phyloP scores from a whole-genome alignment of 2,888 invertebrate species.

The Incurvaria masculella region DNA sequence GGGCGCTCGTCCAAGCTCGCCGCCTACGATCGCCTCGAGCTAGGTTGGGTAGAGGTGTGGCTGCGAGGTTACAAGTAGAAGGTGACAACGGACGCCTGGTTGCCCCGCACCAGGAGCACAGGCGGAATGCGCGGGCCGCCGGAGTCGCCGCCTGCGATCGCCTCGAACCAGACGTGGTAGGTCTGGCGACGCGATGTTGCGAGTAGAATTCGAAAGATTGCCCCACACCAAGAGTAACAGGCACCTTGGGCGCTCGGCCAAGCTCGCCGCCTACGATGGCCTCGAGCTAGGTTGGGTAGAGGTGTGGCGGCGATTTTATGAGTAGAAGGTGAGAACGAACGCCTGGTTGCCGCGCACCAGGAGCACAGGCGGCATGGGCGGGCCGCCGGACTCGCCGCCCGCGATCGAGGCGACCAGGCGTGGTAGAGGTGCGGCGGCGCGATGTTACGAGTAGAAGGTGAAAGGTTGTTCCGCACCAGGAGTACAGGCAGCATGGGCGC shows the following conservation, averaged over 20 bases:
- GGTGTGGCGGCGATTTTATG: no score
- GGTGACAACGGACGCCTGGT: no score
- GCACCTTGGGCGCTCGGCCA: conserved; percentile 68
- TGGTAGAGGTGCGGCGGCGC: conserved; percentile 87
- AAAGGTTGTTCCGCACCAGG: no score
- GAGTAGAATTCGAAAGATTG: conserved; percentile 76
- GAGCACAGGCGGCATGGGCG: conserved; percentile 85
- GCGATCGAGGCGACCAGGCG: conserved; percentile 39
- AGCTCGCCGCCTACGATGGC: conserved; percentile 36
- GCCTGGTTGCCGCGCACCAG: conserved; percentile 86
- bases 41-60: conserved; percentile 92
- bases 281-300: no score
- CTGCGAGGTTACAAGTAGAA: no score
- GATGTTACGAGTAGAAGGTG: no score
- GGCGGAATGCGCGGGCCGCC: conserved; percentile 73
- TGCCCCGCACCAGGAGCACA: conserved; percentile 58
- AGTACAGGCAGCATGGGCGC: no score
- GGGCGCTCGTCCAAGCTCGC: no score
- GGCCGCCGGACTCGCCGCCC: conserved; percentile 33
- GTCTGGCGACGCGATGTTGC: conserved; percentile 75
- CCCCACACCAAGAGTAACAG: conserved; percentile 77
- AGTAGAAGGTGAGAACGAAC: conserved; percentile 88
- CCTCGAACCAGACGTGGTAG: conserved; percentile 62
- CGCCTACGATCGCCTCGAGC: conserved; percentile 72
- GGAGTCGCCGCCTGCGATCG: conserved; percentile 22